These are phyloP conservation scores for Drosophila nannoptera DNA, from an alignment of 1,140 invertebrate genomes.

Conservation along the genomic window DNA sequence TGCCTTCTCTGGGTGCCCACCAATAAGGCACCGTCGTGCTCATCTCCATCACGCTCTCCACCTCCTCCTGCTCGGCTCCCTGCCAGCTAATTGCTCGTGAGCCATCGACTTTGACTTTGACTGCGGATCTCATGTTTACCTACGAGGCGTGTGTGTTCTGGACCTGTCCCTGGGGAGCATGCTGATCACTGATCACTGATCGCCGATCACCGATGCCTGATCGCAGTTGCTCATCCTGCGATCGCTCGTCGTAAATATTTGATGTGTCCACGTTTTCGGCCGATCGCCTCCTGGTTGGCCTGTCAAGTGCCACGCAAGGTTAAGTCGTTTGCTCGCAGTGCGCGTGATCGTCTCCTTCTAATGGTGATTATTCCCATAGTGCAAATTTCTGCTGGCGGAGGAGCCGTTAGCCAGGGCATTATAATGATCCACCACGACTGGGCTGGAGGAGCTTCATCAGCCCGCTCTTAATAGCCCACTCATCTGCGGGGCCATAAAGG, in stretches of 20 bases:
- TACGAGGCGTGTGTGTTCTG: not conserved
- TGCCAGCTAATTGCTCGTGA: constrained; percentile 60
- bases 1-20: constrained; percentile 14
- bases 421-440: constrained; percentile 45
- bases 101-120: constrained; percentile 34
- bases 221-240: constrained; percentile 15
- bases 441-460: constrained; percentile 27
- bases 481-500: constrained; percentile 12
- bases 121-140: constrained; percentile 45
- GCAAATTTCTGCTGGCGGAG: constrained; percentile 23
- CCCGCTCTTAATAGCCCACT: constrained; percentile 47
- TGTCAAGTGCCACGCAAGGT: constrained; percentile 56
- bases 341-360: constrained; percentile 43
- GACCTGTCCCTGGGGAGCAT: constrained; percentile 25
- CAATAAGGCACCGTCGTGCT: constrained; percentile 63
- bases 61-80: constrained; percentile 16
- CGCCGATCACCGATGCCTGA: no score
- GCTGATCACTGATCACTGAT: constrained; percentile 35
- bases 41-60: constrained; percentile 36
- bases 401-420: constrained; percentile 35
- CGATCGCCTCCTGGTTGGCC: constrained; percentile 19
- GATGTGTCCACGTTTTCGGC: constrained; percentile 54
- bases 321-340: constrained; percentile 46
- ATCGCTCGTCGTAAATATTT: constrained; percentile 12
- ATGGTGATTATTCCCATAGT: constrained; percentile 63